These are phyloP conservation scores for Odocoileus hemionus DNA, from an alignment of 2,113 vertebrate genomes.

Conservation along the genomic window DNA sequence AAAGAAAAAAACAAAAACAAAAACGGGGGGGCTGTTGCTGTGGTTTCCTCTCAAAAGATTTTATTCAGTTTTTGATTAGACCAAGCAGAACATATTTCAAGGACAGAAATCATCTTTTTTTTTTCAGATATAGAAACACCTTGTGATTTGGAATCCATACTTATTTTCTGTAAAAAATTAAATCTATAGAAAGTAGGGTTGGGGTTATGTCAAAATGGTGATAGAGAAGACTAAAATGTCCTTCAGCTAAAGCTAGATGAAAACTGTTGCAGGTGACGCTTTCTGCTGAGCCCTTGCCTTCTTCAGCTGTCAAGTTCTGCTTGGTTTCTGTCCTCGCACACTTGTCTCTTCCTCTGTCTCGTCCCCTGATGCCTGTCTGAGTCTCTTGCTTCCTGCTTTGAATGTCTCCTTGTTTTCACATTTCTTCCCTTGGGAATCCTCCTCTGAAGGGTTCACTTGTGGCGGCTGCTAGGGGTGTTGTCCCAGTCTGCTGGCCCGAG, in stretches of 20 bases:
- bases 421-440: background rate
- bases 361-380: background rate
- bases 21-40: background rate
- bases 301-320: background rate
- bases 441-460: background rate
- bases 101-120: slow-evolving; percentile 32
- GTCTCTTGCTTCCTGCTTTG: background rate
- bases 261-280: background rate
- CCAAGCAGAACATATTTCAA: slow-evolving; percentile 52
- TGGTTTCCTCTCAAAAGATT: slow-evolving; percentile 52
- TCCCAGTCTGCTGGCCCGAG: background rate
- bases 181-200: background rate
- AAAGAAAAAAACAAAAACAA: background rate
- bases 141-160: slow-evolving; percentile 14
- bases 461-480: accelerated
- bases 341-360: background rate
- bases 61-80: slow-evolving; percentile 39
- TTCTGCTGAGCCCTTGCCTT: background rate
- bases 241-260: background rate
- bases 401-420: background rate
- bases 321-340: background rate
- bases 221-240: background rate
- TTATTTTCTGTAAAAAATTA: slow-evolving; percentile 33
- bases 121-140: background rate
- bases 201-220: background rate